These are phyloP conservation scores for Doris montereyensis DNA, from an alignment of 2,888 invertebrate genomes.

Conservation along the genomic window DNA sequence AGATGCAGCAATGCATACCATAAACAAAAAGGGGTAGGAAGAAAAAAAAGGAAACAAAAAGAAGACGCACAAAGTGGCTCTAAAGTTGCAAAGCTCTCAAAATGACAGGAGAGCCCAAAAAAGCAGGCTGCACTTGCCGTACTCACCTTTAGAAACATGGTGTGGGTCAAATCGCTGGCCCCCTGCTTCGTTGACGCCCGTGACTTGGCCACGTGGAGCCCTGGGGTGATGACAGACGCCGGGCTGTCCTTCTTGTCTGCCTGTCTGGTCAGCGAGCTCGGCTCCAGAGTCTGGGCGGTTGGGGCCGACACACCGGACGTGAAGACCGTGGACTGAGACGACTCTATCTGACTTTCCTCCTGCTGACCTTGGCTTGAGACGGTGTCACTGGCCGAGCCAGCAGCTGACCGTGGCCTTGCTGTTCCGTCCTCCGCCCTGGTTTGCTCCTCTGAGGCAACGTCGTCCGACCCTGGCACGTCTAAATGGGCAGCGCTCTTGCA, in stretches of 20 bases:
- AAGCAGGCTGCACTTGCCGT: too few species aligned
- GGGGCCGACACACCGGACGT: constrained; percentile 21
- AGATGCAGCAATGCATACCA: too few species aligned
- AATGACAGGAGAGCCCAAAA: too few species aligned
- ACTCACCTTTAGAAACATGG: constrained; percentile 35
- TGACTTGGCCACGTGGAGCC: constrained; percentile 30
- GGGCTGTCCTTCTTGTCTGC: neutral
- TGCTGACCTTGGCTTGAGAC: neutral
- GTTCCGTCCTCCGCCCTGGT: too few species aligned
- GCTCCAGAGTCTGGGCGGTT: constrained; percentile 31
- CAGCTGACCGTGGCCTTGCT: neutral
- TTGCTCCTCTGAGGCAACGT: too few species aligned
- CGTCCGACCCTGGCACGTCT: too few species aligned
- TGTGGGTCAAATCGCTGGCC: constrained; percentile 6
- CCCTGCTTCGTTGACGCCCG: constrained; percentile 20
- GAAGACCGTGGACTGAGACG: constrained; percentile 10
- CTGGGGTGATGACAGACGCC: constrained; percentile 27
- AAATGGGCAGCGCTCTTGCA: too few species aligned
- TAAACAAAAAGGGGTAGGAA: too few species aligned
- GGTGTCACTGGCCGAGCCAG: neutral
- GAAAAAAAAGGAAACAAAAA: too few species aligned
- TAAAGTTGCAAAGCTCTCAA: too few species aligned
- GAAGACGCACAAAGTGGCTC: too few species aligned
- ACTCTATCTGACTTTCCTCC: neutral
- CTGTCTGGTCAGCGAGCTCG: constrained; percentile 31